Evolutionary conservation across 2,888 invertebrate genomes (phyloP), one percentile per base, ranked within the genome.

Genomic region (Epinotia demarniana): DNA sequence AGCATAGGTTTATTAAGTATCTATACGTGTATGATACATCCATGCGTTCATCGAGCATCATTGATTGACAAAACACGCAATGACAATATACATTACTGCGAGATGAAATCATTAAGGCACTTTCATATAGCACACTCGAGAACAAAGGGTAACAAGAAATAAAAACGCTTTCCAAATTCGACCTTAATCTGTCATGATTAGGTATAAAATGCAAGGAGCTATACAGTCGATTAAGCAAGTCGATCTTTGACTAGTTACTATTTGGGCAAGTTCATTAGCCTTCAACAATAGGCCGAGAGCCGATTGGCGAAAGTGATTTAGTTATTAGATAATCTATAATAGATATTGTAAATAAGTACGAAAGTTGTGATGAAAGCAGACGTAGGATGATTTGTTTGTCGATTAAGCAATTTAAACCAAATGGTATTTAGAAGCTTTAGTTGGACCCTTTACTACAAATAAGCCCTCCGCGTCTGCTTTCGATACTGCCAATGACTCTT

Each of bases 261-360:
- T 61, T 73, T 72, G 39, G 67, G 67, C 23, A 88, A 90, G 90
- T 90, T 91, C 90, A 89, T 91, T 89, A 90, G 85, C 81, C 85
- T 81, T 78, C 87, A 89, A 91, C 91, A 91, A 92, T 90, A 83
- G 87, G 76, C 77, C 80, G 74, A 81, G 84, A 84, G 64, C 78
- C 78, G 81, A 83, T 72, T 79, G 80, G 90, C 83, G 91, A 92
- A 92, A 91, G 91, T 90, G 86, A 87, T 88, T 81, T 80, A 57
- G 74, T 57, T 62, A 63, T 73, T 68, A 69, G 73, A 73, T 73
- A 68, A 73, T 73, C 46, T 39, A 63, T 72, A 55, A 70, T 58
- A 69, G 19, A 69, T 69, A 69, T 60, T 46, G 27, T 60, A 69
- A 60, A 58, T 58, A 57, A 33, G 13, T 18, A 66, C 39, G 58